Conservation (phyloP, 2,797 vertebrate species). For the Cyclura pinguis region DNA sequence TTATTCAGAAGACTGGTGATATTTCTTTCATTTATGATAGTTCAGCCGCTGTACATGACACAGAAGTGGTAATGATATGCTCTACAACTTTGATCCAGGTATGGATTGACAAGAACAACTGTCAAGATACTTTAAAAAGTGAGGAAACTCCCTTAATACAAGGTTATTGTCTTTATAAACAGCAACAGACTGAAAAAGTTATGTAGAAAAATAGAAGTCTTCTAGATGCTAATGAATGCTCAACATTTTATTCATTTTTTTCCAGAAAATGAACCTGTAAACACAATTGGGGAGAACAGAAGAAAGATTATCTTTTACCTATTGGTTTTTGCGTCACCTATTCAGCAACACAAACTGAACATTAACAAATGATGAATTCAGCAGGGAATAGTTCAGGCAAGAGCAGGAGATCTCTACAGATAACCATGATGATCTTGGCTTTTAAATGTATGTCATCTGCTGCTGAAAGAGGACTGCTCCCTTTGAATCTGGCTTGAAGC, state of each 20-base stretch:
- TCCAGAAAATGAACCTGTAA: neutral
- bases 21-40: neutral
- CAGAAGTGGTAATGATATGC: neutral
- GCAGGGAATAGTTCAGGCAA: neutral
- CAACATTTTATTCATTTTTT: neutral
- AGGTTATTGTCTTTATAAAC: neutral
- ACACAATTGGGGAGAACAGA: neutral
- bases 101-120: neutral
- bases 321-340: neutral
- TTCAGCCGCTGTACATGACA: neutral
- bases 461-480: slow-evolving; percentile 6
- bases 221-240: neutral
- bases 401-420: slow-evolving; percentile 4
- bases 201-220: neutral
- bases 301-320: too few species aligned
- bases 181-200: neutral
- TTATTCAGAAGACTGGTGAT: neutral
- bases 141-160: neutral
- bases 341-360: neutral
- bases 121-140: neutral
- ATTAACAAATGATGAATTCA: slow-evolving; percentile 26
- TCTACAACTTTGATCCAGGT: neutral
- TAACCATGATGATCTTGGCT: neutral
- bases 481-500: neutral
- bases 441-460: neutral